Evolutionary conservation across 2,113 vertebrate species (phyloP).

Genomic region (Arothron firmamentum): DNA sequence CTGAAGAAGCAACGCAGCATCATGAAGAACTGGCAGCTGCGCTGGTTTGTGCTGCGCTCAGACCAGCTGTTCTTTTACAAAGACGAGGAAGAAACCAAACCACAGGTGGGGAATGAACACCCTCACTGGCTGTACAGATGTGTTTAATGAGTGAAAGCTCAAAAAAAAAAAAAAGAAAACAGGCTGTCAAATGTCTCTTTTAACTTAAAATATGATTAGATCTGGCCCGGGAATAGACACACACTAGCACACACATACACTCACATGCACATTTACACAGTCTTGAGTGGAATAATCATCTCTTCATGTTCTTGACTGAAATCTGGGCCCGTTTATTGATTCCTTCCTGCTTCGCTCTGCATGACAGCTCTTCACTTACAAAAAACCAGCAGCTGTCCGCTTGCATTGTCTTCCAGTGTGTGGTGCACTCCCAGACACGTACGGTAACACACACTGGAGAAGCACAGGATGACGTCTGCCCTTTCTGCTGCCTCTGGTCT

Average conservation of each 20-base stretch:
- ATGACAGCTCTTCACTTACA: conserved; percentile 23
- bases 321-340: conserved; percentile 43
- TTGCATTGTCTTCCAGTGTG: conserved; percentile 4
- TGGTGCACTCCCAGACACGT: conserved; percentile 3
- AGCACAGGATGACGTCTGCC: conserved; percentile 12
- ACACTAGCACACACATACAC: conserved; percentile 6
- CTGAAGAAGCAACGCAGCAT: conserved; percentile 91
- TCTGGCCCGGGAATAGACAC: background rate
- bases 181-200: background rate
- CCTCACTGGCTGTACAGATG: background rate
- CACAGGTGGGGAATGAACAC: conserved; percentile 75
- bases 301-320: conserved; percentile 25
- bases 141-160: no score
- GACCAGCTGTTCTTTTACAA: conserved; percentile 93
- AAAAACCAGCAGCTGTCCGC: conserved; percentile 18
- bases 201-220: background rate
- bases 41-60: conserved; percentile 89
- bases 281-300: conserved; percentile 38
- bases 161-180: no score
- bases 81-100: conserved; percentile 90
- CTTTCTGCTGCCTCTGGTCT: conserved; percentile 19
- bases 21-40: conserved; percentile 94
- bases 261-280: background rate
- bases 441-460: conserved; percentile 2
- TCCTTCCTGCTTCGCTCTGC: conserved; percentile 17